phyloP scores from a whole-genome alignment of 2,113 vertebrate species.

The Heloderma charlesbogerti region DNA sequence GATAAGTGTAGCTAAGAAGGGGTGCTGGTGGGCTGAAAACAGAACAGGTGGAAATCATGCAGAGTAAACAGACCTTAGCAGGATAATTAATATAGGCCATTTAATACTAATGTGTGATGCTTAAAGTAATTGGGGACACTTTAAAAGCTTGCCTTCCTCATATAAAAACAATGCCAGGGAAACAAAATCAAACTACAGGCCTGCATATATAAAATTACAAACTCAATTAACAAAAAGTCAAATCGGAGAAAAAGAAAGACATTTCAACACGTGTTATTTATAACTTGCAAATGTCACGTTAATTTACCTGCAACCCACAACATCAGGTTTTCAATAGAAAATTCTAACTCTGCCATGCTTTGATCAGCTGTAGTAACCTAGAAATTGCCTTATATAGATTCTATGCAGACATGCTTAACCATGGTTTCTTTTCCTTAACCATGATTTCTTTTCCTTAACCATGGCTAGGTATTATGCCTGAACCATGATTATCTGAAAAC shows the following conservation, averaged over 20 bases:
- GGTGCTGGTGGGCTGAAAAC: neutral
- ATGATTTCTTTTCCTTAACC: neutral
- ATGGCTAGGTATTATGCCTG: neutral
- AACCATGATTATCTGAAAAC: neutral
- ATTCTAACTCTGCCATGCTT: neutral
- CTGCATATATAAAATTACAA: neutral
- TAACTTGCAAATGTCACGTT: neutral
- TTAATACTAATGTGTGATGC: constrained; percentile 39
- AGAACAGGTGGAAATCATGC: constrained; percentile 28
- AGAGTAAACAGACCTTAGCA: constrained; percentile 31
- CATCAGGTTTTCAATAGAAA: neutral
- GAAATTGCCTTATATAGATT: neutral
- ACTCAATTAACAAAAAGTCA: neutral
- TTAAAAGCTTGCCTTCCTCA: constrained; percentile 27
- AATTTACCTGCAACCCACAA: neutral
- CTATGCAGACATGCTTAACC: neutral
- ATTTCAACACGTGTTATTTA: neutral
- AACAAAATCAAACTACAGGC: neutral
- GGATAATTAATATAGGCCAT: constrained; percentile 48
- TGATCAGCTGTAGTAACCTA: neutral
- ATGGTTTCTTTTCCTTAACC: neutral
- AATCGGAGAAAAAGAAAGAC: no score
- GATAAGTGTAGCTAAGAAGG: constrained; percentile 16
- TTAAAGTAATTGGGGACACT: neutral
- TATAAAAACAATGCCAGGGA: constrained; percentile 2